phyloP scores from a whole-genome alignment of 1,140 invertebrate genomes.

The Pseudomyrmex sp. region DNA sequence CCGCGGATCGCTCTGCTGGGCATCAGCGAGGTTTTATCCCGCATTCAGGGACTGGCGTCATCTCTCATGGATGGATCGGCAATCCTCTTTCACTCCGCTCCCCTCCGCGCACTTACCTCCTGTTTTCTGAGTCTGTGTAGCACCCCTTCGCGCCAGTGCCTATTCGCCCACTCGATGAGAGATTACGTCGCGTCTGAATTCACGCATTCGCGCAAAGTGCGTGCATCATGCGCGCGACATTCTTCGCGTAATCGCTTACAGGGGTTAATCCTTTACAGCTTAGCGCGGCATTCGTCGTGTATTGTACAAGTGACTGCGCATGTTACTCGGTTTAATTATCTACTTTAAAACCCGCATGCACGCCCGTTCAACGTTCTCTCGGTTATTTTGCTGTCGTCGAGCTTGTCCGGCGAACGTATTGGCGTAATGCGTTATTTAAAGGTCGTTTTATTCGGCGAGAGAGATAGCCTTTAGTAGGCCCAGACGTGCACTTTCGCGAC shows the following conservation, averaged over 20 bases:
- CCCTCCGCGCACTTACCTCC: slow-evolving; percentile 66
- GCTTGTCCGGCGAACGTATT: slow-evolving; percentile 47
- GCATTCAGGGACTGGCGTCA: slow-evolving; percentile 80
- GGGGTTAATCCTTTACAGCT: slow-evolving; percentile 34
- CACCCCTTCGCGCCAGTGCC: slow-evolving; percentile 53
- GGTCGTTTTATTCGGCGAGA: slow-evolving; percentile 79
- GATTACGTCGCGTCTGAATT: slow-evolving; percentile 73
- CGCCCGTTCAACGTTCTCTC: neutral
- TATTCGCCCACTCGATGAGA: slow-evolving; percentile 79
- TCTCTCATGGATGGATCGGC: slow-evolving; percentile 83
- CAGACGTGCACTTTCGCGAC: slow-evolving; percentile 79
- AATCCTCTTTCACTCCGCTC: slow-evolving; percentile 82
- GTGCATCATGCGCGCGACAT: slow-evolving; percentile 26
- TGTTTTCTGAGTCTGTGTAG: slow-evolving; percentile 10
- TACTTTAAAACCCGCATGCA: neutral
- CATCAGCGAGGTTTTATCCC: slow-evolving; percentile 81
- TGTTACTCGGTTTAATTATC: neutral
- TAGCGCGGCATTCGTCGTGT: neutral
- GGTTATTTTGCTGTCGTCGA: slow-evolving; percentile 21
- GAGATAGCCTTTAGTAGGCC: slow-evolving; percentile 81
- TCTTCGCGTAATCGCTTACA: slow-evolving; percentile 22
- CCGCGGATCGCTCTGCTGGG: slow-evolving; percentile 77
- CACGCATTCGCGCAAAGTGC: slow-evolving; percentile 68
- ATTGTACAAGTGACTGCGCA: neutral
- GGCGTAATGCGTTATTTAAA: slow-evolving; percentile 77